Conservation (phyloP, 1,140 invertebrate genomes). For the Drosophila gunungcola region DNA sequence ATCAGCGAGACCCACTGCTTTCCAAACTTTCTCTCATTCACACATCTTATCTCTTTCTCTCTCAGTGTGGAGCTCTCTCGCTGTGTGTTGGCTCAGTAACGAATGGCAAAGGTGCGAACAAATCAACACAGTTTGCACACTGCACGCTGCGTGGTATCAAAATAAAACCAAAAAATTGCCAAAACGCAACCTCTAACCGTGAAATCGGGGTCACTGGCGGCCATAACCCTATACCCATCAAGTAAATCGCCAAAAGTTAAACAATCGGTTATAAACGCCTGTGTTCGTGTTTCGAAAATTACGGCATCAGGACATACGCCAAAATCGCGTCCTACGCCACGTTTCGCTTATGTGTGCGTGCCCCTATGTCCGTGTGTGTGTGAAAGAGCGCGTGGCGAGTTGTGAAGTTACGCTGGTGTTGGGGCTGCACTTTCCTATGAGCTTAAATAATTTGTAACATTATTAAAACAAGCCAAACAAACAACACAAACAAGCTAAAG, state of each 20-base stretch:
- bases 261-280: slow-evolving; percentile 3
- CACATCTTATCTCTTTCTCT: slow-evolving; percentile 19
- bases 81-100: slow-evolving; percentile 71
- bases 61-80: slow-evolving; percentile 14
- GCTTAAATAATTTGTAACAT: slow-evolving; percentile 69
- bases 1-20: slow-evolving; percentile 55
- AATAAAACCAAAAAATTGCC: slow-evolving; percentile 71
- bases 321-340: slow-evolving; percentile 75
- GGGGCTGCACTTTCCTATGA: slow-evolving; percentile 62
- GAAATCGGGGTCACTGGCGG: slow-evolving; percentile 18
- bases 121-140: slow-evolving; percentile 81
- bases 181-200: slow-evolving; percentile 43
- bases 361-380: slow-evolving; percentile 4
- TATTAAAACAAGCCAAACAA: slow-evolving; percentile 36
- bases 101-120: slow-evolving; percentile 80
- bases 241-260: slow-evolving; percentile 2
- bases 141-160: slow-evolving; percentile 71
- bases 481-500: slow-evolving; percentile 6
- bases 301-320: slow-evolving; percentile 78
- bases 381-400: slow-evolving; percentile 64
- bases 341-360: slow-evolving; percentile 60
- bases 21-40: slow-evolving; percentile 11
- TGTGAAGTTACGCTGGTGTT: slow-evolving; percentile 27
- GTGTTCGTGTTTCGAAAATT: slow-evolving; percentile 62
- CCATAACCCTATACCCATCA: neutral